Conservation (phyloP, 2,797 vertebrate species). For the Hafferia zeledoni region DNA sequence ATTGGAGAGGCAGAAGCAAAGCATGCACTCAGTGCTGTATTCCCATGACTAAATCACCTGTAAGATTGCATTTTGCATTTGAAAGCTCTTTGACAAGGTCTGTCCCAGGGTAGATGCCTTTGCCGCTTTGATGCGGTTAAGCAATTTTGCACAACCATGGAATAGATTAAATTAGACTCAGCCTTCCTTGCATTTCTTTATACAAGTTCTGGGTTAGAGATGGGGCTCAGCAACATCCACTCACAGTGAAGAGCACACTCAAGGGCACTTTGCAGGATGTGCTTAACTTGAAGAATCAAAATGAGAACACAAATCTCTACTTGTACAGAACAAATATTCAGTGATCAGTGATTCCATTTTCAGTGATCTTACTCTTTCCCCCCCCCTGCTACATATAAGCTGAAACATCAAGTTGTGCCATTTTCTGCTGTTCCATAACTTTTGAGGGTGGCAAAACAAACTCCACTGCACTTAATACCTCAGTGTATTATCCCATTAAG, state of each 20-base stretch:
- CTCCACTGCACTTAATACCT: background rate
- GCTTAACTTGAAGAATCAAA: background rate
- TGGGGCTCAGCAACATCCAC: background rate
- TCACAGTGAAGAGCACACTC: background rate
- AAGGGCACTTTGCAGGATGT: background rate
- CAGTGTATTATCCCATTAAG: background rate
- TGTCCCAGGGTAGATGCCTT: slow-evolving; percentile 59
- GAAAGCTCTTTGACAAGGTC: slow-evolving; percentile 76
- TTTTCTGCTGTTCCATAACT: background rate
- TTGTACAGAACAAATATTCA: background rate
- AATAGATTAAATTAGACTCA: slow-evolving; percentile 69
- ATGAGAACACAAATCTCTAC: background rate
- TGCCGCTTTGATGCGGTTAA: slow-evolving; percentile 80
- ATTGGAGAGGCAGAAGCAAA: slow-evolving; percentile 77
- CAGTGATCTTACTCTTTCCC: background rate
- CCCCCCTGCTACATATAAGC: background rate
- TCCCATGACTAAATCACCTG: slow-evolving; percentile 78
- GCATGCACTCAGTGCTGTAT: slow-evolving; percentile 72
- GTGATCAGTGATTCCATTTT: background rate
- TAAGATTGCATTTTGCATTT: slow-evolving; percentile 80
- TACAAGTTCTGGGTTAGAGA: background rate
- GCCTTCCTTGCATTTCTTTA: slow-evolving; percentile 56
- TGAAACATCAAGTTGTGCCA: background rate
- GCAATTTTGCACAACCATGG: slow-evolving; percentile 70
- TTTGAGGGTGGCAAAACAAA: background rate